Base-by-base conservation (phyloP, 2,113 vertebrate genomes). In the Callaeas wilsoni region DNA sequence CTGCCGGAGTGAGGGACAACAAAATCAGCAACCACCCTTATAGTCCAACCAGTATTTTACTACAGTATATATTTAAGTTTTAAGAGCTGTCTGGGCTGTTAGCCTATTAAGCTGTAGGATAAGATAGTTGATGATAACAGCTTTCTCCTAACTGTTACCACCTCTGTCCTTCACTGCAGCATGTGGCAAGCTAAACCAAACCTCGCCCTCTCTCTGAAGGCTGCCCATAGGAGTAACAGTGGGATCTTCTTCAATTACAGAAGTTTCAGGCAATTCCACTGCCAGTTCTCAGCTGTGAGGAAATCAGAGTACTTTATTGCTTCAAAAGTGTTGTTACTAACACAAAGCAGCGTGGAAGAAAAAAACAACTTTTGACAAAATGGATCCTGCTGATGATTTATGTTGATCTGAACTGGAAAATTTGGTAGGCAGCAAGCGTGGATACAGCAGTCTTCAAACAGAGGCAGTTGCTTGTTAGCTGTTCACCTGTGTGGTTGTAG, bases 41-140 rank as follows among this genome's bases (percentile, higher is more conserved):
- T 1, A 76, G 47, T 63, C 57, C 74, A 94, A 42, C 70, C 77
- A 76, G 35, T 94, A 52, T 94, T 97, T 96, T 92, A 42, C 80
- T 82, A 53, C 69, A 79, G 57, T 89, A 9, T 89, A 21, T 79
- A 53, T 93, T 92, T 93, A 92, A 81, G 78, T 89, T 94, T 94
- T 90, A 90, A 82, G 77, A 91, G 62, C 81, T 78, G 62, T 87
- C 94, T 89, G 89, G 65, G 46, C 84, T 94, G 68, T 95, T 88
- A 73, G 74, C 73, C 64, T 93, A 77, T 93, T 78, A 93, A 96
- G 57, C 84, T 91, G 89, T 85, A 95, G 84, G 87, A 75, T 89
- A 87, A 94, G 76, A 91, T 94, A 83, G 73, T 94, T 97, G 97
- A 87, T 93, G 90, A 86, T 94, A 96, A 89, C 93, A 86, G 85